Conservation (phyloP, 2,797 vertebrate species). For the Hemitrygon akajei region DNA sequence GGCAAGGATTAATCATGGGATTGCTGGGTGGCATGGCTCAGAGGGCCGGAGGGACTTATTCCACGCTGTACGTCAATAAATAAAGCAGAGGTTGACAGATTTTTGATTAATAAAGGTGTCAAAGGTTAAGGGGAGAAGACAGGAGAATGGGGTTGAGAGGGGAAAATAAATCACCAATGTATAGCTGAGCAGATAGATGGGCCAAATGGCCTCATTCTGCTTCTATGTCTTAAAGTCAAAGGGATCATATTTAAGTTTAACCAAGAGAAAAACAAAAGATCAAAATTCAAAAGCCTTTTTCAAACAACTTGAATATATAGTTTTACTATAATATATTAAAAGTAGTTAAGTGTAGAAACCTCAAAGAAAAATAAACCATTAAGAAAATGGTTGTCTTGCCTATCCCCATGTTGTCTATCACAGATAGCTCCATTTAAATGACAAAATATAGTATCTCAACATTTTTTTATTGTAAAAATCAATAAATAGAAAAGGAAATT, state of each 20-base stretch:
- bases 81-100: no score
- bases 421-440: neutral
- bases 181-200: no score
- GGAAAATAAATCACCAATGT: no score
- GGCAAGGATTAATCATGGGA: no score
- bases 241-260: neutral
- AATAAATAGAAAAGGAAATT: neutral
- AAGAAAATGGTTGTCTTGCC: neutral
- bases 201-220: no score
- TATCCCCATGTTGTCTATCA: neutral
- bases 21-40: no score
- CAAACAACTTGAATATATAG: neutral
- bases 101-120: no score
- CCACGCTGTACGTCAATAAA: no score
- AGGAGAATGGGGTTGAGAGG: no score
- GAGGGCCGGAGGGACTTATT: no score
- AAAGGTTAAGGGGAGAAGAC: no score
- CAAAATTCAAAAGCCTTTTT: neutral
- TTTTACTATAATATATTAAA: neutral
- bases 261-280: neutral
- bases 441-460: neutral
- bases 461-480: neutral
- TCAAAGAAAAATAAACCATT: neutral
- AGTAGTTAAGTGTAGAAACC: neutral
- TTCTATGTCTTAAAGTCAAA: neutral